Percentiles rank a stretch among this genome's conserved stretches.
These are phyloP conservation scores for Gymnopithys bicolor DNA, from an alignment of 2,797 vertebrate genomes.

Conservation along the genomic window DNA sequence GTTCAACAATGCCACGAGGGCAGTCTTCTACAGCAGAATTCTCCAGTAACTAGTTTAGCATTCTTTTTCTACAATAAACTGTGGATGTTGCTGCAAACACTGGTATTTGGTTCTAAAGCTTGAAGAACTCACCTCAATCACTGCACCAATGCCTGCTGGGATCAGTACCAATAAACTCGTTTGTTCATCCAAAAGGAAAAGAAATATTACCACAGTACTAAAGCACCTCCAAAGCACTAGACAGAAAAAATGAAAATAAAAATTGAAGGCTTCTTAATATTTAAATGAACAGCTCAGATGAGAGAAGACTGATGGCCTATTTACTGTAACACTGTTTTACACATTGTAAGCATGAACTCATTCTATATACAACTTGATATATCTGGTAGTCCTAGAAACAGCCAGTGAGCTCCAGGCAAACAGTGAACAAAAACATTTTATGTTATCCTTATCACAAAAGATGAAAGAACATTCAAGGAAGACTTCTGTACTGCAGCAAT, in stretches of 20 bases:
- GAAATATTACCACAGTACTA: slow-evolving; percentile 91
- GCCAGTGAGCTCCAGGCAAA: neutral
- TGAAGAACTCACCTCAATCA: slow-evolving; percentile 87
- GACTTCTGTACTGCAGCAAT: neutral
- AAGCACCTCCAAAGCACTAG: slow-evolving; percentile 94
- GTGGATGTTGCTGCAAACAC: neutral
- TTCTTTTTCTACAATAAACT: neutral
- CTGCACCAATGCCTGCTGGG: slow-evolving; percentile 88
- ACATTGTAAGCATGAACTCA: neutral
- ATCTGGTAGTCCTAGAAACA: neutral
- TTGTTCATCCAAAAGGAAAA: slow-evolving; percentile 94
- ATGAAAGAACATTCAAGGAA: neutral
- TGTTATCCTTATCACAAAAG: neutral
- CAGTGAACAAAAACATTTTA: neutral
- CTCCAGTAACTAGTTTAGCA: neutral
- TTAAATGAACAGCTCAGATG: neutral
- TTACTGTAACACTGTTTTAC: neutral
- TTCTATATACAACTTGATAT: neutral
- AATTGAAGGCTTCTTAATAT: neutral
- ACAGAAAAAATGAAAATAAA: neutral
- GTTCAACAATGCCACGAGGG: neutral
- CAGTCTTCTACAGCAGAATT: neutral
- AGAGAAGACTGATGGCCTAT: neutral
- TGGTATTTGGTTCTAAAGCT: neutral
- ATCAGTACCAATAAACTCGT: slow-evolving; percentile 92